Percentiles rank a stretch among this genome's conserved stretches.
Conservation (phyloP, 2,797 vertebrate genomes). For the Hydrolagus colliei region DNA sequence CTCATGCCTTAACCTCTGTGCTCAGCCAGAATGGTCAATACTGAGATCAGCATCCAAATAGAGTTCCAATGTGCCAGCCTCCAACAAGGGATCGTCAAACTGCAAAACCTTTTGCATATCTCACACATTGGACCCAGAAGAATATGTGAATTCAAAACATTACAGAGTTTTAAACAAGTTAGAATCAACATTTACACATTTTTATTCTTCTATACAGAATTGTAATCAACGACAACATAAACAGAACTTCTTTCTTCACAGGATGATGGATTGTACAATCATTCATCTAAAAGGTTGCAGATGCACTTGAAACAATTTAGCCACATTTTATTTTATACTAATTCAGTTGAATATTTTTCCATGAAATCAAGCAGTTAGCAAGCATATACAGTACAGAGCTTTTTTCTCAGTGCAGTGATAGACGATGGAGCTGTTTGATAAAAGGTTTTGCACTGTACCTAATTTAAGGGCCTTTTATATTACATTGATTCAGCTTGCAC, state of each 20-base stretch:
- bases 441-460: background rate
- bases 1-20: too few relatives aligned
- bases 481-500: background rate
- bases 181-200: background rate
- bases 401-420: background rate
- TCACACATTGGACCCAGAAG: background rate
- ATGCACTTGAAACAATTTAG: background rate
- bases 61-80: too few relatives aligned
- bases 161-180: constrained; percentile 5
- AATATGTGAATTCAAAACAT: constrained; percentile 5
- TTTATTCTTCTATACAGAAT: background rate
- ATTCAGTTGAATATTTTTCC: background rate
- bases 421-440: background rate
- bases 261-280: constrained; percentile 12
- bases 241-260: background rate
- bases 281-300: constrained; percentile 17
- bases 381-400: background rate
- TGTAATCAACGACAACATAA: background rate
- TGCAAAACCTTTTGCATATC: too few relatives aligned
- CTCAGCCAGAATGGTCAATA: too few relatives aligned
- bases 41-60: too few relatives aligned
- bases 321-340: constrained; percentile 8
- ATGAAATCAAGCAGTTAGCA: background rate
- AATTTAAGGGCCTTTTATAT: background rate
- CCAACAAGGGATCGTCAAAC: too few relatives aligned